Conservation (phyloP, 2,113 vertebrate species). For the Arizona elegans region DNA sequence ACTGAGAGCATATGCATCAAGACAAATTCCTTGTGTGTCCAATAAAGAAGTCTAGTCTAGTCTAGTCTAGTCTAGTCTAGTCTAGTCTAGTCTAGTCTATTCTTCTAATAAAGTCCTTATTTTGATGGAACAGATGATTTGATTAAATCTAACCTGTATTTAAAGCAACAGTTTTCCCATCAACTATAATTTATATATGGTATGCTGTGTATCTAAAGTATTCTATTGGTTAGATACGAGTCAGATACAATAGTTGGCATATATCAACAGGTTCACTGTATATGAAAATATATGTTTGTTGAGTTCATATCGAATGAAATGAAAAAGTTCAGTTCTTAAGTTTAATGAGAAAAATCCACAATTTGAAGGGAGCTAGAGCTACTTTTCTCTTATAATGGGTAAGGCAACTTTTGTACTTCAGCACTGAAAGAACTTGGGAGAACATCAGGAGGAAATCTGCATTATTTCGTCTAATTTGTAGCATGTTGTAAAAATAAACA, state of each 20-base stretch:
- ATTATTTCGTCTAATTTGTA: slow-evolving; percentile 52
- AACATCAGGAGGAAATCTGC: slow-evolving; percentile 47
- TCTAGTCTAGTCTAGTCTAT: no score
- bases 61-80: no score
- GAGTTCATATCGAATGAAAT: not conserved
- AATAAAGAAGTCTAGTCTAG: no score
- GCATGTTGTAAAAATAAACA: slow-evolving; percentile 65
- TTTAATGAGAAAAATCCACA: slow-evolving; percentile 20
- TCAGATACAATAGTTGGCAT: slow-evolving; percentile 63
- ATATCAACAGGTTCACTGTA: slow-evolving; percentile 51
- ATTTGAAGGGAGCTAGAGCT: not conserved
- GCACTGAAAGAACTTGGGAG: slow-evolving; percentile 31
- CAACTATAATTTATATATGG: slow-evolving; percentile 57
- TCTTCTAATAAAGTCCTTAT: slow-evolving; percentile 38
- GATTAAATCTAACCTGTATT: slow-evolving; percentile 22
- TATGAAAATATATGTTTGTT: slow-evolving; percentile 47
- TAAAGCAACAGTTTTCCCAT: slow-evolving; percentile 46
- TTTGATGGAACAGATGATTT: slow-evolving; percentile 24
- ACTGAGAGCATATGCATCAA: no score
- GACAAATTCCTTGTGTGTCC: no score
- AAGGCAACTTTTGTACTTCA: slow-evolving; percentile 24
- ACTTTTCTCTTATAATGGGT: not conserved
- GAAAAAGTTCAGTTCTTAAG: slow-evolving; percentile 13
- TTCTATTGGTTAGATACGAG: slow-evolving; percentile 59
- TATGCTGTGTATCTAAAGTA: slow-evolving; percentile 56